Evolutionary conservation across 2,888 invertebrate genomes (phyloP), one percentile per base, ranked within the genome.

Genomic region (Eupithecia pulchellata): DNA sequence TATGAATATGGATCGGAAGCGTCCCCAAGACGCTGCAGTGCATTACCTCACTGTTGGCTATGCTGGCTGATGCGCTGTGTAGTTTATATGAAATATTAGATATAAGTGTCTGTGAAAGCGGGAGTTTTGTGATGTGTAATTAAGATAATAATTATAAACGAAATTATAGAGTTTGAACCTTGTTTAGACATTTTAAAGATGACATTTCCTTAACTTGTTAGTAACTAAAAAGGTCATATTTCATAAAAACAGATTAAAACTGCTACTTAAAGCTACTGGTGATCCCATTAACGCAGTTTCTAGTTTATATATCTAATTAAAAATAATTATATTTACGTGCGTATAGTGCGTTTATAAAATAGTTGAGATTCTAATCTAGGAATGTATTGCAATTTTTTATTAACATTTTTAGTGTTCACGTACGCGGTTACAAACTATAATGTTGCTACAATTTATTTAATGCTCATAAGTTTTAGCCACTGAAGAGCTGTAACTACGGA

Each of bases 71-170:
- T n/a, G n/a, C n/a, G n/a, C n/a, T n/a, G n/a, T n/a, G n/a, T 34
- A 60, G 2, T 25, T 25, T 36, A 20, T 32, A 29, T 29, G 5
- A 17, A 29, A 57, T 57, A 8, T 57, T 29, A 57, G 17, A 20
- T 34, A 34, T 34, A 34, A 2, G 13, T 1, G 34, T 74, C 75
- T 66, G 42, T 63, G 70, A 68, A 74, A 66, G 66, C 58, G 47
- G 69, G 72, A 66, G 57, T 69, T 73, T 76, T 74, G 67, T 72
- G 78, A 79, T 82, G 71, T 71, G 76, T 71, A 80, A 79, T 84
- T 82, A 77, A 79, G 79, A 82, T 84, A 79, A 78, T 79, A 52
- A 52, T 52, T 75, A 65, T 64, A 14, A 32, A 29, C 13, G 29
- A 6, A 34, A 36, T n/a, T 0, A 11, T 6, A 57, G 13, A 39